Percentiles rank a stretch among this genome's conserved stretches.
phyloP scores from a whole-genome alignment of 2,888 invertebrate genomes.

The Gari tellinella region DNA sequence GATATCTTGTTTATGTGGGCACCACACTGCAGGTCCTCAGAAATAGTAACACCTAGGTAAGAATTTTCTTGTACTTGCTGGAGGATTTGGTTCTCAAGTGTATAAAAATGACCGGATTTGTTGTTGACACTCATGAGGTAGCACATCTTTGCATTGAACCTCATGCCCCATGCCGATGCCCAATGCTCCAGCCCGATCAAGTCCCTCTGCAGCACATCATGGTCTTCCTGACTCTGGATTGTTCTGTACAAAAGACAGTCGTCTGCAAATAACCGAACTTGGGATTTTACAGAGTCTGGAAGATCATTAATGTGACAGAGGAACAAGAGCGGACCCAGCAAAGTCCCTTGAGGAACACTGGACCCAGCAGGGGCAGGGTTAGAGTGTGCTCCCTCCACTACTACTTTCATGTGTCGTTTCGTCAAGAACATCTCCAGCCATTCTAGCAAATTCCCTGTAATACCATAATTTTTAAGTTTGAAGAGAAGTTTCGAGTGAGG shows the following conservation, averaged over 20 bases:
- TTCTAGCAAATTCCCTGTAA: background rate
- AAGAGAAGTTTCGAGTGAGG: slow-evolving; percentile 9
- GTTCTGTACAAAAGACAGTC: slow-evolving; percentile 4
- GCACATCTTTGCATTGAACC: slow-evolving; percentile 24
- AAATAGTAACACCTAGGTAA: slow-evolving; percentile 41
- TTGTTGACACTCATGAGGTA: slow-evolving; percentile 14
- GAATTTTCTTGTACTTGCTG: slow-evolving; percentile 35
- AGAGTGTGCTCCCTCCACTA: background rate
- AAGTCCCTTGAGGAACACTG: slow-evolving; percentile 10
- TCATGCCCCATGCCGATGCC: slow-evolving; percentile 12
- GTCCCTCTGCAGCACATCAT: slow-evolving; percentile 7
- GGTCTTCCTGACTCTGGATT: slow-evolving; percentile 7
- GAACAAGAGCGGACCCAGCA: background rate
- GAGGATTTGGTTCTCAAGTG: slow-evolving; percentile 30
- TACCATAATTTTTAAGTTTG: slow-evolving; percentile 12
- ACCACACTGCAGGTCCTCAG: slow-evolving; percentile 45
- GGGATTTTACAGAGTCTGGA: slow-evolving; percentile 4
- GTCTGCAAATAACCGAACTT: slow-evolving; percentile 2
- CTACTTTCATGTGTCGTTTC: slow-evolving; percentile 1
- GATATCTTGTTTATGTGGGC: slow-evolving; percentile 39
- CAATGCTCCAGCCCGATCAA: slow-evolving; percentile 5
- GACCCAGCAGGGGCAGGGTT: background rate
- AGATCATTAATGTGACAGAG: slow-evolving; percentile 8
- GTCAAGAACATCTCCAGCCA: background rate
- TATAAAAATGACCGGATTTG: slow-evolving; percentile 20